These are phyloP conservation scores for Chrysolina oricalcia DNA, from an alignment of 2,888 invertebrate genomes.

Conservation along the genomic window DNA sequence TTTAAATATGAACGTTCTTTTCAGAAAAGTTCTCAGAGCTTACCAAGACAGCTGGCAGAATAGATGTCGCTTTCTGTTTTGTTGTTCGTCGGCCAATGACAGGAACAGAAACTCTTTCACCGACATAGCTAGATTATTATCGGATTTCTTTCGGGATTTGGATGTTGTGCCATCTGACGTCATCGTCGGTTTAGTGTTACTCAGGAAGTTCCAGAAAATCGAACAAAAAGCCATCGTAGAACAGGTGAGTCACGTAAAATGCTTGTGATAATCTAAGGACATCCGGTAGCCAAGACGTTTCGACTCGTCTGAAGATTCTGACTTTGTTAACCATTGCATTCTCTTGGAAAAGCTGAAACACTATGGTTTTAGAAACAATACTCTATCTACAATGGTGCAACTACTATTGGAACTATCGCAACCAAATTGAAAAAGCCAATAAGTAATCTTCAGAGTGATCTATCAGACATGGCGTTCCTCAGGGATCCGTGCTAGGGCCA, in stretches of 20 bases:
- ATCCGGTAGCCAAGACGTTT: background rate
- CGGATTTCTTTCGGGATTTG: slow-evolving; percentile 90
- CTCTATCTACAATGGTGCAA: too few species aligned
- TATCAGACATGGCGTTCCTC: too few species aligned
- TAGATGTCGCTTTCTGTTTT: slow-evolving; percentile 86
- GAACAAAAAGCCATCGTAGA: slow-evolving; percentile 84
- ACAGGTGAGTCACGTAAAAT: slow-evolving; percentile 71
- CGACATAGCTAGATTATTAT: slow-evolving; percentile 87
- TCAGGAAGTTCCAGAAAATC: slow-evolving; percentile 86
- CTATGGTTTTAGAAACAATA: too few species aligned
- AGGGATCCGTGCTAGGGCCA: too few species aligned
- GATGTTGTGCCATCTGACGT: slow-evolving; percentile 93
- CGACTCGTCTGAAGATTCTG: too few species aligned
- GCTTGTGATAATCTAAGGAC: background rate
- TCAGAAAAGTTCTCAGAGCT: slow-evolving; percentile 87
- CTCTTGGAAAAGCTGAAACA: too few species aligned
- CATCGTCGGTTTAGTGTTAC: slow-evolving; percentile 86
- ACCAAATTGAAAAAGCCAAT: too few species aligned
- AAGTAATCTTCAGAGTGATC: too few species aligned
- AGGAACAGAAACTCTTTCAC: slow-evolving; percentile 87
- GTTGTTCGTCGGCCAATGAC: slow-evolving; percentile 86
- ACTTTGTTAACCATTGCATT: too few species aligned
- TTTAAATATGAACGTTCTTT: slow-evolving; percentile 58
- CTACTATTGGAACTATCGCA: too few species aligned
- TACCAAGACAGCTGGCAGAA: slow-evolving; percentile 93